Evolutionary conservation across 1,140 invertebrate species (phyloP).

Genomic region (Anadara kagoshimensis): DNA sequence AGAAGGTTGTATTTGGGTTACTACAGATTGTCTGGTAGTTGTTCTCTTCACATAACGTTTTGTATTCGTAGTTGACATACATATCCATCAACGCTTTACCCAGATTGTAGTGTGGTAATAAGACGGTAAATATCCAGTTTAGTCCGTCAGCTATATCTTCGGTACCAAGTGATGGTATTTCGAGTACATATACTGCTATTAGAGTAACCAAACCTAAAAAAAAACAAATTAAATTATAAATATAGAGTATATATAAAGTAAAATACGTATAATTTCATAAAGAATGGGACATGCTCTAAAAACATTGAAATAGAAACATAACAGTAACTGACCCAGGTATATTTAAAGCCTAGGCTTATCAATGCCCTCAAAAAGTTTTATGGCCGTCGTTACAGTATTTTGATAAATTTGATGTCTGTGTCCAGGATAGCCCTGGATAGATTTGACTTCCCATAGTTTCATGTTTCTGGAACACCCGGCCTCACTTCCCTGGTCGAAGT

Average conservation of each 20-base stretch:
- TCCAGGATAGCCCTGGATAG: no score
- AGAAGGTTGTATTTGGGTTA: background rate
- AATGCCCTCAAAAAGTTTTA: no score
- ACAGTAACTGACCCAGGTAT: no score
- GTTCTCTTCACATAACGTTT: constrained; percentile 14
- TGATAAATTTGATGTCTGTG: no score
- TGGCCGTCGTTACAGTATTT: no score
- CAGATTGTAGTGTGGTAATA: constrained; percentile 43
- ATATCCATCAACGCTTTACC: constrained; percentile 32
- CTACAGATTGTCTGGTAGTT: constrained; percentile 24
- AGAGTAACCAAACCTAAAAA: constrained; percentile 31
- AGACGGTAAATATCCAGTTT: constrained; percentile 32
- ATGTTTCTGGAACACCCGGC: no score
- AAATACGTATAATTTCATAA: background rate
- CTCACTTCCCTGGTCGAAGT: no score
- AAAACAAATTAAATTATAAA: background rate
- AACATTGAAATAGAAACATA: no score
- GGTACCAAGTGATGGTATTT: constrained; percentile 17
- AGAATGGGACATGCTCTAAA: no score
- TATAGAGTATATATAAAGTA: background rate
- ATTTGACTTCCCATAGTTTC: no score
- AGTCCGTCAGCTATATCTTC: constrained; percentile 4
- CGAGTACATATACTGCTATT: constrained; percentile 31
- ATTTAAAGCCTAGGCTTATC: no score
- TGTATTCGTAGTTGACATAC: constrained; percentile 42